Evolutionary conservation across 1,140 invertebrate genomes (phyloP).

Genomic region (Oreohelix idahoensis): DNA sequence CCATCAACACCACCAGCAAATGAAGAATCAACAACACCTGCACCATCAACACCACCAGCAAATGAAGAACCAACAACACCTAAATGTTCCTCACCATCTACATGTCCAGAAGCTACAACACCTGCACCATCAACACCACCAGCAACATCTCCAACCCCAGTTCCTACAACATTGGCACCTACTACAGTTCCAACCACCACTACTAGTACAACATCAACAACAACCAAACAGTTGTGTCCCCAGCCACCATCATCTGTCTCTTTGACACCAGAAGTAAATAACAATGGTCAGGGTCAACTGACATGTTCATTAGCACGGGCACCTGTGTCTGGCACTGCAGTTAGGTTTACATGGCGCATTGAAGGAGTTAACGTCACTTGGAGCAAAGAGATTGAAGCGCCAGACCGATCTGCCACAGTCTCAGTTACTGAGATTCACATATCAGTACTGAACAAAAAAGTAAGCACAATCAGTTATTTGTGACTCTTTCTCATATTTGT

Average conservation of each 20-base stretch:
- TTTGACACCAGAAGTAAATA: slow-evolving; percentile 8
- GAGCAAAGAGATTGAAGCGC: slow-evolving; percentile 20
- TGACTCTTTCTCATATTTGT: too few relatives aligned
- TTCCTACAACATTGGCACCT: slow-evolving; percentile 18
- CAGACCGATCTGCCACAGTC: slow-evolving; percentile 5
- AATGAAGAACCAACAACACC: slow-evolving; percentile 32
- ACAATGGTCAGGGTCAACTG: slow-evolving; percentile 13
- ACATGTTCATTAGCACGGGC: background rate
- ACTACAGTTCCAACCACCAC: slow-evolving; percentile 30
- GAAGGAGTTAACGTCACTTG: background rate
- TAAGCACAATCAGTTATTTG: slow-evolving; percentile 6
- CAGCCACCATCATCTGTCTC: slow-evolving; percentile 37
- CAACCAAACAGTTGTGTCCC: slow-evolving; percentile 37
- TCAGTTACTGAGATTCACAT: background rate
- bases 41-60: slow-evolving; percentile 23
- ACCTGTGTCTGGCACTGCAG: background rate
- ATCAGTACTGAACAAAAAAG: slow-evolving; percentile 14
- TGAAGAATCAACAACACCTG: slow-evolving; percentile 18
- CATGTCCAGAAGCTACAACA: slow-evolving; percentile 27
- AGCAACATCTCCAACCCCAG: slow-evolving; percentile 25
- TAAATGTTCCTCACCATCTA: background rate
- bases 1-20: slow-evolving; percentile 31
- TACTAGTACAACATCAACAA: slow-evolving; percentile 39
- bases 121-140: slow-evolving; percentile 34
- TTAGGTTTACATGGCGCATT: slow-evolving; percentile 23